Evolutionary conservation across 2,113 vertebrate genomes (phyloP).

Genomic region (Strix aluco): DNA sequence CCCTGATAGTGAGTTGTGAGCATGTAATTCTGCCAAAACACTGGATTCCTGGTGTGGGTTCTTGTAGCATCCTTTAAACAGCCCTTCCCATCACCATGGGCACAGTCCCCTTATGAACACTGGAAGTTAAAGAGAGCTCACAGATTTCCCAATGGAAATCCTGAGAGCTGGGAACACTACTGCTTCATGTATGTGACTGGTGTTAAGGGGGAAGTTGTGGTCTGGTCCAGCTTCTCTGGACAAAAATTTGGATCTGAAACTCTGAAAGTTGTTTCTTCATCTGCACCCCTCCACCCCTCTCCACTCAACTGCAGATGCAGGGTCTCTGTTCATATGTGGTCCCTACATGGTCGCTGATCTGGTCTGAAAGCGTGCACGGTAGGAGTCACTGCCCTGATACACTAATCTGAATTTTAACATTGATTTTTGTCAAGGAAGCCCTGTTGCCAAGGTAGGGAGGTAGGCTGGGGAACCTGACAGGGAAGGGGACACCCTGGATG

Average conservation of each 20-base stretch:
- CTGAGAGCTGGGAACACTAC: background rate
- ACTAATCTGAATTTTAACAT: background rate
- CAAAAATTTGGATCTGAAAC: background rate
- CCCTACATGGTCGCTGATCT: background rate
- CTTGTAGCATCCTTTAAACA: background rate
- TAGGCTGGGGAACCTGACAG: background rate
- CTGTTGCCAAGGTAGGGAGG: background rate
- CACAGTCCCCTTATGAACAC: background rate
- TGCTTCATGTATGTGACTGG: background rate
- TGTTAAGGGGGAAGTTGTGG: background rate
- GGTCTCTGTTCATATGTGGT: accelerated
- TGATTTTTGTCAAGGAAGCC: background rate
- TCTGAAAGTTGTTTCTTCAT: background rate
- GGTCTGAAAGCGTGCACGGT: background rate
- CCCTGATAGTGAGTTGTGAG: background rate
- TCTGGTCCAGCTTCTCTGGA: background rate
- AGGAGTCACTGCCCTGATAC: background rate
- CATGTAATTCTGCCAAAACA: accelerated
- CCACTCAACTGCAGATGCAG: background rate
- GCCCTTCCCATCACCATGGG: accelerated
- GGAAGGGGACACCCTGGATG: background rate
- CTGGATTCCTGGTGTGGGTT: background rate
- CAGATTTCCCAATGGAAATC: background rate
- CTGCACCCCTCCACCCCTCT: background rate
- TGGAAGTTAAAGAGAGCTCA: background rate